Conservation (phyloP, 2,797 vertebrate genomes). For the Danio albolineatus region DNA sequence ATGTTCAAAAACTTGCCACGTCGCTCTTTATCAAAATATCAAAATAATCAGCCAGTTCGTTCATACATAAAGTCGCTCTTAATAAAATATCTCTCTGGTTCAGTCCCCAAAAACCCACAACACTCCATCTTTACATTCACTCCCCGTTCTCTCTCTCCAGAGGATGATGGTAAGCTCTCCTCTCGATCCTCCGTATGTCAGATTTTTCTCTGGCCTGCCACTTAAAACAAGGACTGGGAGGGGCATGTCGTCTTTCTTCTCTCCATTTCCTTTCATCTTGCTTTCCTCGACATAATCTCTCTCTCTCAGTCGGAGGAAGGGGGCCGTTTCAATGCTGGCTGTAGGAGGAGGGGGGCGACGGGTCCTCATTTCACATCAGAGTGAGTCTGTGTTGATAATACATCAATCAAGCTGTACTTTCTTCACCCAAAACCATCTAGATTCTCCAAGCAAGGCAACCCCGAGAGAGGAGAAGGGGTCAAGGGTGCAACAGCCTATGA, state of each 20-base stretch:
- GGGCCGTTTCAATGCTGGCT: slow-evolving; percentile 12
- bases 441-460: slow-evolving; percentile 58
- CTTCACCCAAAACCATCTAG: slow-evolving; percentile 59
- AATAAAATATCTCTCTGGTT: slow-evolving; percentile 76
- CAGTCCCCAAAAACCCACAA: slow-evolving; percentile 21
- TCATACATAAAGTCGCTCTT: slow-evolving; percentile 64
- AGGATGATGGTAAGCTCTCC: slow-evolving; percentile 8
- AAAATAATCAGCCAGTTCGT: slow-evolving; percentile 64
- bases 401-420: slow-evolving; percentile 57
- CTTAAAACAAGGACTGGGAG: slow-evolving; percentile 38
- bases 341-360: slow-evolving; percentile 54
- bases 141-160: slow-evolving; percentile 36
- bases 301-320: not conserved
- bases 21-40: slow-evolving; percentile 39
- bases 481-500: slow-evolving; percentile 65
- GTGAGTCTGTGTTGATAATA: slow-evolving; percentile 65
- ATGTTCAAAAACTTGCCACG: slow-evolving; percentile 21
- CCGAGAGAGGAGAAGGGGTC: slow-evolving; percentile 55
- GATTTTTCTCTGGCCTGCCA: slow-evolving; percentile 20
- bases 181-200: slow-evolving; percentile 7
- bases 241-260: slow-evolving; percentile 31
- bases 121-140: slow-evolving; percentile 45
- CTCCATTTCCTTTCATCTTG: slow-evolving; percentile 26
- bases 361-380: slow-evolving; percentile 58
- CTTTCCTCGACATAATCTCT: slow-evolving; percentile 17